Conservation (phyloP, 2,888 invertebrate genomes). For the Morpho achilles region DNA sequence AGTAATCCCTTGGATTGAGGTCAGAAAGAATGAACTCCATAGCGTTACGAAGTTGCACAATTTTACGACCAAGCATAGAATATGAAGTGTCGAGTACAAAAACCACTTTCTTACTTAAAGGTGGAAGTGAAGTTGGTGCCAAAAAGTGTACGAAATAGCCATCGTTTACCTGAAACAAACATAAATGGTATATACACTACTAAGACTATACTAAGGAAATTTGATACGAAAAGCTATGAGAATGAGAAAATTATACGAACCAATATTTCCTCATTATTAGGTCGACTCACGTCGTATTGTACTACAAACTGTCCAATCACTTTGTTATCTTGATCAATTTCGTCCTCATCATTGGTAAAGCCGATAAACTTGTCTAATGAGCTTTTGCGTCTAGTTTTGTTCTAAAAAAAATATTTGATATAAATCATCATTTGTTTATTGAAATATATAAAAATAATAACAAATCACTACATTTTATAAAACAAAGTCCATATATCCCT, state of each 20-base stretch:
- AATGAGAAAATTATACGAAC: constrained; percentile 32
- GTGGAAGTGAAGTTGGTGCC: constrained; percentile 79
- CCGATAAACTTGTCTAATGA: constrained; percentile 6
- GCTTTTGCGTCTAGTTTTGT: constrained; percentile 27
- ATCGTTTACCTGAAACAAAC: constrained; percentile 73
- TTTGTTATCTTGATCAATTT: constrained; percentile 47
- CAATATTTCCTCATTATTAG: constrained; percentile 73
- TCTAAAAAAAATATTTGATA: constrained; percentile 17
- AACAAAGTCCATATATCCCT: too few relatives aligned
- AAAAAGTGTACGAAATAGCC: constrained; percentile 89
- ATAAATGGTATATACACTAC: not conserved
- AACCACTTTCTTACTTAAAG: constrained; percentile 82
- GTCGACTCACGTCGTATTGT: constrained; percentile 81
- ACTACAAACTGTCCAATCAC: constrained; percentile 81
- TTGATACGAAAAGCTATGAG: too few relatives aligned
- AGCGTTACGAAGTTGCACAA: constrained; percentile 83
- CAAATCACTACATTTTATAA: too few relatives aligned
- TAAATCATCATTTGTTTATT: too few relatives aligned
- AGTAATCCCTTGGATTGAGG: constrained; percentile 80
- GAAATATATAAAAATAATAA: too few relatives aligned
- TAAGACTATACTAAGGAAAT: too few relatives aligned
- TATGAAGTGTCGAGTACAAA: constrained; percentile 88
- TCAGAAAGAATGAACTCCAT: constrained; percentile 83
- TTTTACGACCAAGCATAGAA: constrained; percentile 84
- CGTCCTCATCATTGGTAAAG: constrained; percentile 13